Conservation (phyloP, 2,113 vertebrate genomes). For the Ceratotherium simum region DNA sequence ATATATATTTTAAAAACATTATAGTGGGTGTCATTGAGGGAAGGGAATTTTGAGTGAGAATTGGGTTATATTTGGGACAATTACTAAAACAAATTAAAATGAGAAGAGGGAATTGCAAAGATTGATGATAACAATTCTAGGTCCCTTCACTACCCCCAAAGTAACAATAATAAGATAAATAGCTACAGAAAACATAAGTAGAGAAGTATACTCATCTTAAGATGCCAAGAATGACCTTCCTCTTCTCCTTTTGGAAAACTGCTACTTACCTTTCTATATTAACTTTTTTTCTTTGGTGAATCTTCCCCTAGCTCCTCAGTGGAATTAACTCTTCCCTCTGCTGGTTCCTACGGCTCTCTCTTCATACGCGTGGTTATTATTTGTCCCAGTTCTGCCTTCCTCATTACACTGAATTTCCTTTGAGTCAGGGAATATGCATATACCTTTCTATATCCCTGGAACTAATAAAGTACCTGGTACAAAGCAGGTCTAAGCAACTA, state of each 20-base stretch:
- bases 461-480: neutral
- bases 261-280: neutral
- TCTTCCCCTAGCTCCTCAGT: neutral
- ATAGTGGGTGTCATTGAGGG: neutral
- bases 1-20: neutral
- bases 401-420: neutral
- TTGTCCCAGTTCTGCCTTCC: neutral
- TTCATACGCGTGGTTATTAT: neutral
- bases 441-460: neutral
- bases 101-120: neutral
- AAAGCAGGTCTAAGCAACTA: neutral
- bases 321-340: neutral
- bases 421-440: neutral
- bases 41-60: conserved; percentile 28
- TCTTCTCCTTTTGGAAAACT: neutral
- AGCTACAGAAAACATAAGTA: neutral
- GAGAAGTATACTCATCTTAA: neutral
- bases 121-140: neutral
- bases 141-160: neutral
- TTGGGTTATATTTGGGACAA: neutral
- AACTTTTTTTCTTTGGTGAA: neutral
- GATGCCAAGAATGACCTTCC: neutral
- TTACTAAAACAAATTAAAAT: conserved; percentile 42
- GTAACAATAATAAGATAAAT: neutral
- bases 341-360: neutral